Conservation (phyloP, 2,888 invertebrate species). For the Tinea semifulvella region DNA sequence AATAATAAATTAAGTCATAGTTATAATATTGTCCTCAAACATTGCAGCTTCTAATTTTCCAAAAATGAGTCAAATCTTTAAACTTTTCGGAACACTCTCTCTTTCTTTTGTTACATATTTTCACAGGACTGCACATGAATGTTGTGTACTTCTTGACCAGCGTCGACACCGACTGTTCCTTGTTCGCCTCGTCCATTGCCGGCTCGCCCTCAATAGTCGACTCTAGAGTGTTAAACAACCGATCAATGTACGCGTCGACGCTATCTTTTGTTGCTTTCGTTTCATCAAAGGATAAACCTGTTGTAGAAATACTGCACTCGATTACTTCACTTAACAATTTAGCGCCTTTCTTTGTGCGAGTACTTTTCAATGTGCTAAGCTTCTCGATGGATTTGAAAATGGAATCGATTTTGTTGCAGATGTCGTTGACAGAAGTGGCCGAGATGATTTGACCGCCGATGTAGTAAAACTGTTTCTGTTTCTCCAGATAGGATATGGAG, state of each 20-base stretch:
- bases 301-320: conserved; percentile 44
- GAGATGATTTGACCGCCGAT: conserved; percentile 44
- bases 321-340: conserved; percentile 25
- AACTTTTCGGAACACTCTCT: conserved; percentile 39
- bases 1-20: too few species aligned
- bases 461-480: conserved; percentile 35
- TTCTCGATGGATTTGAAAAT: conserved; percentile 53
- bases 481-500: conserved; percentile 21
- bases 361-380: conserved; percentile 33
- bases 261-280: conserved; percentile 31
- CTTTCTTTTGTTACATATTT: conserved; percentile 35
- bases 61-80: conserved; percentile 47
- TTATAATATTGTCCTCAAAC: neutral
- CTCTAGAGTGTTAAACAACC: conserved; percentile 43
- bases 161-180: conserved; percentile 40
- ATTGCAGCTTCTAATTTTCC: conserved; percentile 27
- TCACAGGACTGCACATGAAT: conserved; percentile 33
- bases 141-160: conserved; percentile 45
- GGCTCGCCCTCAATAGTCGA: conserved; percentile 31
- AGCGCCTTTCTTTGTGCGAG: conserved; percentile 33
- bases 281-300: conserved; percentile 46
- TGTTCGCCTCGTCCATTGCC: conserved; percentile 14
- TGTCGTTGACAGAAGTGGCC: conserved; percentile 45
- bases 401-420: conserved; percentile 46
- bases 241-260: conserved; percentile 46